Evolutionary conservation across 2,113 vertebrate species (phyloP).

Genomic region (Cichladusa arquata): DNA sequence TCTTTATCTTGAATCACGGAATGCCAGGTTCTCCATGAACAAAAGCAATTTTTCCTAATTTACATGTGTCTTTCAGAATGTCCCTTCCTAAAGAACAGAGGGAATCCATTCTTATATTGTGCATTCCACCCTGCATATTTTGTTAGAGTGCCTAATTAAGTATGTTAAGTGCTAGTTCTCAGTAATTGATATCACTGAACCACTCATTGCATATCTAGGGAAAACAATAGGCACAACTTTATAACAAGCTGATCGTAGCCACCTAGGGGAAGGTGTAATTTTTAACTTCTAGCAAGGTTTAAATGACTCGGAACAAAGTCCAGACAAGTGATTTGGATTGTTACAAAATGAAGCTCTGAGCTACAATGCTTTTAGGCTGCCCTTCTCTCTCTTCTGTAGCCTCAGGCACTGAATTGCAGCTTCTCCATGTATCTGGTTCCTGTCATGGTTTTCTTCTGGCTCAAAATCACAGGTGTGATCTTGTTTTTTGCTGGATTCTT

Average conservation of each 20-base stretch:
- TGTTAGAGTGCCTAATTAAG: neutral
- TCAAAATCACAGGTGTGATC: neutral
- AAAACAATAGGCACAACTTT: neutral
- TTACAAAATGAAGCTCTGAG: neutral
- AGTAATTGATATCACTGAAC: neutral
- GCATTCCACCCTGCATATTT: neutral
- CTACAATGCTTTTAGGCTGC: neutral
- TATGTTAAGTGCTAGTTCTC: neutral
- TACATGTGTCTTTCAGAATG: neutral
- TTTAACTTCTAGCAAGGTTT: neutral
- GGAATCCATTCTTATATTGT: fast-evolving
- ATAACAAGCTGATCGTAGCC: neutral
- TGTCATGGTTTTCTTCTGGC: neutral
- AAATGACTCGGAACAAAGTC: neutral
- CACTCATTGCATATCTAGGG: neutral
- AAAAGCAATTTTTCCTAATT: neutral
- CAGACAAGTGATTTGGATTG: neutral
- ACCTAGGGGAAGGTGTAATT: neutral
- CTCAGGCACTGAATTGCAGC: neutral
- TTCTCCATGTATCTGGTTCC: neutral
- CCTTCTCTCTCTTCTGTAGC: neutral
- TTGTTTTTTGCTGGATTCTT: neutral
- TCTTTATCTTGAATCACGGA: neutral
- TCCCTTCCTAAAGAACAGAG: neutral
- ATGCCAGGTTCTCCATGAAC: neutral